A percentile compares a stretch with the other conserved stretches of the same genome.
Evolutionary conservation across 2,113 vertebrate genomes (phyloP).

Genomic region (Ictalurus punctatus): DNA sequence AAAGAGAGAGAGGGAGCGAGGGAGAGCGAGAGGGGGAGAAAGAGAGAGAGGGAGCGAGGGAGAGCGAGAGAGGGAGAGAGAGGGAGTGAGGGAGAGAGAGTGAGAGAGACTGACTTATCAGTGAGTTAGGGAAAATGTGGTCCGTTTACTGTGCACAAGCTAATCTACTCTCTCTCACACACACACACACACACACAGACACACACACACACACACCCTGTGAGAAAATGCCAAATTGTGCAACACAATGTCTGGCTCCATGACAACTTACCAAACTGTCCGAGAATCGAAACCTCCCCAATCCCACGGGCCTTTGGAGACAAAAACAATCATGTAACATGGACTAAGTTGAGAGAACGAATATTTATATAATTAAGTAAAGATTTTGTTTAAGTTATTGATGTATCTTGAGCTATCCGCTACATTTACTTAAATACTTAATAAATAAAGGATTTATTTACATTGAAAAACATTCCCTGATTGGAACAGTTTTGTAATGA

Average conservation of each 20-base stretch:
- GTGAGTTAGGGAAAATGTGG: not conserved
- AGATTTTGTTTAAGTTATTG: not conserved
- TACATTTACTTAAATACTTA: not conserved
- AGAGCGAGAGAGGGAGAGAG: no score
- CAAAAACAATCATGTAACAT: not conserved
- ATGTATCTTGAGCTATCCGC: not conserved
- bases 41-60: no score
- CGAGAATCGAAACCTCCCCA: not conserved
- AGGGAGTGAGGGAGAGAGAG: no score
- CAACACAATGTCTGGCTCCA: constrained; percentile 14
- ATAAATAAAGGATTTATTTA: not conserved
- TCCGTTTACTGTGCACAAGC: not conserved
- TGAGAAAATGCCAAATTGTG: not conserved
- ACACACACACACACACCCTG: not conserved
- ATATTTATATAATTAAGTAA: not conserved
- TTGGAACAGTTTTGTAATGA: no score
- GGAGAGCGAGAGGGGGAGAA: no score
- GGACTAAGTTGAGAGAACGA: not conserved
- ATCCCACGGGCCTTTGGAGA: not conserved
- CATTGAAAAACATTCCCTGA: not conserved
- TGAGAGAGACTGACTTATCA: constrained; percentile 2
- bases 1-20: no score
- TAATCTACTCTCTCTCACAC: not conserved
- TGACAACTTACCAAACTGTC: not conserved
- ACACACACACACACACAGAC: not conserved